phyloP scores from a whole-genome alignment of 2,797 vertebrate species.

The Lepus oiostolus region DNA sequence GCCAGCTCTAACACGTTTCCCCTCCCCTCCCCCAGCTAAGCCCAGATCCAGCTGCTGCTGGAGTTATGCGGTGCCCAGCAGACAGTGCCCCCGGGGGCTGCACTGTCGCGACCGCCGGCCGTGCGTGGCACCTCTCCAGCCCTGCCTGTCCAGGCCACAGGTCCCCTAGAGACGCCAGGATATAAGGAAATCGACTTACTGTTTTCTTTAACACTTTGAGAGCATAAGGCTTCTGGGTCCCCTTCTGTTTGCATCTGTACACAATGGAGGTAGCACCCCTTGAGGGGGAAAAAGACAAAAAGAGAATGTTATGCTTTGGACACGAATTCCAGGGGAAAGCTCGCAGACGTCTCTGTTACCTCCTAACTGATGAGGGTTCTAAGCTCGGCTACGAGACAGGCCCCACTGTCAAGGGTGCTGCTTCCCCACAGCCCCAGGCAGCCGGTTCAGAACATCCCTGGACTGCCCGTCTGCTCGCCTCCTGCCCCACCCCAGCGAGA shows the following conservation, averaged over 20 bases:
- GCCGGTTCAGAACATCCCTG: slow-evolving; percentile 7
- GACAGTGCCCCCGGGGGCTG: background rate
- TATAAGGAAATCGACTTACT: slow-evolving; percentile 89
- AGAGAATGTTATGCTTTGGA: slow-evolving; percentile 77
- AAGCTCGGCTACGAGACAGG: background rate
- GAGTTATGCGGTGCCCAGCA: background rate
- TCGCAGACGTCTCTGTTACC: background rate
- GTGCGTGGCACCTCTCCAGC: background rate
- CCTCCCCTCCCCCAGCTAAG: background rate
- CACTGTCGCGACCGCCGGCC: background rate
- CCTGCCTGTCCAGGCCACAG: background rate
- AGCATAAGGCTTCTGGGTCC: slow-evolving; percentile 93
- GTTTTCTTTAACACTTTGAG: slow-evolving; percentile 95
- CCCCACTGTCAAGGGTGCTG: background rate
- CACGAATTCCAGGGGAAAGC: slow-evolving; percentile 33
- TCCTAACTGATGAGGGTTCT: background rate
- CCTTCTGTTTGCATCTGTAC: slow-evolving; percentile 94
- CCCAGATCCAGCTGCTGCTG: background rate
- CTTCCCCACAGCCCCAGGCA: background rate
- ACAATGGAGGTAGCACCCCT: slow-evolving; percentile 94
- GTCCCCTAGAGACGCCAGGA: slow-evolving; percentile 61
- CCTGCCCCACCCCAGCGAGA: background rate
- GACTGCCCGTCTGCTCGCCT: background rate
- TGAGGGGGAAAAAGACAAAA: slow-evolving; percentile 82
- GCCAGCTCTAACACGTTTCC: background rate